Base-by-base conservation (phyloP, 2,888 invertebrate genomes). In the Xestia ashworthii region DNA sequence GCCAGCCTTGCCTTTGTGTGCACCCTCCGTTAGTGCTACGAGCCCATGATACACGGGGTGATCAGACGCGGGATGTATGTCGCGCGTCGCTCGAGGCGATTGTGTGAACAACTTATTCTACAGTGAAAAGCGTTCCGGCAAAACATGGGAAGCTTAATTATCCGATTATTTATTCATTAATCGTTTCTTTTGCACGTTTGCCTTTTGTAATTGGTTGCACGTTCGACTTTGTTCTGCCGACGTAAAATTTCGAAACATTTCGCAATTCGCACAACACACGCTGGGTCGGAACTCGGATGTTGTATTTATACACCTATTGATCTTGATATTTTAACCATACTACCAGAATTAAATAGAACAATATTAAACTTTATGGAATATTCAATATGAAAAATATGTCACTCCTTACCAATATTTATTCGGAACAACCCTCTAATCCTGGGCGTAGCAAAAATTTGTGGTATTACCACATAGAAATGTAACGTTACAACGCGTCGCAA, bases 1-100 rank as follows among this genome's bases (percentile, higher is more conserved):
- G 76, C 22, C 62, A 70, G 76, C 73, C 65, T 74, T 69, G 74
- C 76, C 74, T 83, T 80, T 76, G 69, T 81, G 44, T 78, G 60
- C 68, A 69, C 32, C 67, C 9, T 25, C 48, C 22, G 76, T 85
- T 74, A 82, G 68, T 55, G 66, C 71, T 9, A 62, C 9, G 60
- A 62, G 60, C 60, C 9, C 53, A 71, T 68, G 55, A 72, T 60
- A 58, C 72, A 80, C 65, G 67, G 12, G 46, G 72, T 53, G 76
- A 83, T 68, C 62, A 16, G 44, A 22, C 65, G 62, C 62, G 50
- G 65, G 67, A 75, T 76, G 69, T 73, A 68, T 64, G 75, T 68
- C 70, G 62, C 60, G 25, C n/a, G 32, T 46, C 41, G 68, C 75
- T 66, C 16, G 48, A 64, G 71, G 80, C 69, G 32, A 65, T 72